Percentiles rank a stretch among this genome's conserved stretches.
phyloP scores from a whole-genome alignment of 2,797 vertebrate genomes.

The Silurus aristotelis region DNA sequence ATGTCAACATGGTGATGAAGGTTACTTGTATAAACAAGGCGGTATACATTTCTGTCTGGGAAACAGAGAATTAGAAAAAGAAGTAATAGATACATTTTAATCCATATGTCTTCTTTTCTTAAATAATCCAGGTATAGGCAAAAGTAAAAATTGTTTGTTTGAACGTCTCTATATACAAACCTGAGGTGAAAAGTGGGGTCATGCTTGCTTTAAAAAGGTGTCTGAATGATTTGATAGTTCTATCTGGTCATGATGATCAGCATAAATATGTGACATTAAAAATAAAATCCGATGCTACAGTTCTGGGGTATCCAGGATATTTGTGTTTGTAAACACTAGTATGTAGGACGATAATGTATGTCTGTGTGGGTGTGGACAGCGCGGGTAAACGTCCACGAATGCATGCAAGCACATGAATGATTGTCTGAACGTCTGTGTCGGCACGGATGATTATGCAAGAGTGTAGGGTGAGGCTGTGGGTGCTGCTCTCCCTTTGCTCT shows the following conservation, averaged over 20 bases:
- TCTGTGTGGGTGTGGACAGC: constrained; percentile 3
- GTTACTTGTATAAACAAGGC: constrained; percentile 24
- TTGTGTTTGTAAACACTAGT: not conserved
- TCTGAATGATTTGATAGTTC: constrained; percentile 5
- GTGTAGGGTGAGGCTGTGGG: constrained; percentile 38
- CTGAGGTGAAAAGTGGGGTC: constrained; percentile 14
- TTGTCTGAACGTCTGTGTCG: constrained; percentile 9
- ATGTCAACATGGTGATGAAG: constrained; percentile 26
- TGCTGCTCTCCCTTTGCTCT: constrained; percentile 42
- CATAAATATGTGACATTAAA: constrained; percentile 1
- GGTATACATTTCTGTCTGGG: constrained; percentile 9
- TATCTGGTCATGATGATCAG: not conserved
- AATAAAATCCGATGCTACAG: not conserved
- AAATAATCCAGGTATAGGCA: not conserved
- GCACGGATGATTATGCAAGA: constrained; percentile 43
- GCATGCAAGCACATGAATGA: not conserved
- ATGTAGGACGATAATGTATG: not conserved
- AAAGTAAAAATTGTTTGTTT: constrained; percentile 18
- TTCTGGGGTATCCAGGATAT: constrained; percentile 6
- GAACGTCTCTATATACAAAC: constrained; percentile 36
- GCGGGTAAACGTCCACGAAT: constrained; percentile 7
- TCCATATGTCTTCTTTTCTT: constrained; percentile 39
- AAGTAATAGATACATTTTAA: not conserved
- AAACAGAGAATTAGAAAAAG: not conserved
- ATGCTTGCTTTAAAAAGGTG: not conserved